phyloP scores from a whole-genome alignment of 2,113 vertebrate species.

The Proterorhinus semilunaris region DNA sequence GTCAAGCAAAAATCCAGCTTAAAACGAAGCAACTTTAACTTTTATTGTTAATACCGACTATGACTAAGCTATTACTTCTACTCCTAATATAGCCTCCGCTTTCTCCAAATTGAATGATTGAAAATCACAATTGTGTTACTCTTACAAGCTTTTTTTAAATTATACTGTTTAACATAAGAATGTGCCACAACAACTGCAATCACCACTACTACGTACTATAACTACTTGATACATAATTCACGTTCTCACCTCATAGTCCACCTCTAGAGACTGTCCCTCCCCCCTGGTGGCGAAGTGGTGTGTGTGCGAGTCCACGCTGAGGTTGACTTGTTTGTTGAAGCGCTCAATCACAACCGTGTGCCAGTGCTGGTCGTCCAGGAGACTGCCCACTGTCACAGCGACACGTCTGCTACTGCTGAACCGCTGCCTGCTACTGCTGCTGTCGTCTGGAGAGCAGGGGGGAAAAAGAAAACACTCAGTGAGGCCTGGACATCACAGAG shows the following conservation, averaged over 20 bases:
- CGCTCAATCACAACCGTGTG: constrained; percentile 92
- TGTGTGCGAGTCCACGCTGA: constrained; percentile 89
- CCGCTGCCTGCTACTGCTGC: constrained; percentile 67
- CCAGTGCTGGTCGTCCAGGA: constrained; percentile 97
- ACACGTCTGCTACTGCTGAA: constrained; percentile 77
- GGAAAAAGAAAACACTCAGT: not conserved
- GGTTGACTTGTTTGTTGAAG: constrained; percentile 95
- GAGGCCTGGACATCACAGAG: constrained; percentile 10
- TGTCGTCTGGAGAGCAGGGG: constrained; percentile 79
- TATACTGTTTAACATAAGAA: too few relatives aligned
- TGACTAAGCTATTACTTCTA: too few relatives aligned
- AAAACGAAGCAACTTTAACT: too few relatives aligned
- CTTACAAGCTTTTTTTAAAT: too few relatives aligned
- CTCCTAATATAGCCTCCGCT: too few relatives aligned
- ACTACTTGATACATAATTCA: not conserved
- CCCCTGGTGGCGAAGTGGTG: constrained; percentile 91
- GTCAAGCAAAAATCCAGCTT: too few relatives aligned
- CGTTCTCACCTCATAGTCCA: constrained; percentile 88
- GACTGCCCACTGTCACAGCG: constrained; percentile 85
- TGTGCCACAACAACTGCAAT: too few relatives aligned
- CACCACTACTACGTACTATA: too few relatives aligned
- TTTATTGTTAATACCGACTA: too few relatives aligned
- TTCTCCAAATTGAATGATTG: too few relatives aligned
- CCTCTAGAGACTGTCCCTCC: constrained; percentile 88
- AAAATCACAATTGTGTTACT: too few relatives aligned